These are phyloP conservation scores for Nymphalis io DNA, from an alignment of 1,140 invertebrate genomes.

Conservation along the genomic window DNA sequence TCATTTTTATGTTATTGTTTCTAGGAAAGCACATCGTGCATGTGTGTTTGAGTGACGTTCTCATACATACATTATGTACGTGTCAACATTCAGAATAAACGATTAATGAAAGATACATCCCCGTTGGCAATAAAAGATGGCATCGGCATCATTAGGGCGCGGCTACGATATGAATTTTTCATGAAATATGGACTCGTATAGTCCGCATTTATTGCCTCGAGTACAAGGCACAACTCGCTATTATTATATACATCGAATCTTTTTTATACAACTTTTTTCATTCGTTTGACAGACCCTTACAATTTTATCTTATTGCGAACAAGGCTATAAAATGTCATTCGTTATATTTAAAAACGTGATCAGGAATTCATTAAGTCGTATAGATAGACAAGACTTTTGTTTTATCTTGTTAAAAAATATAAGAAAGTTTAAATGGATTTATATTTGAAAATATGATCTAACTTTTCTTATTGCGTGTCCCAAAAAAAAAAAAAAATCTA, in stretches of 20 bases:
- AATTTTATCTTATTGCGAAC: constrained; percentile 62
- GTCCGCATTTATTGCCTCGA: constrained; percentile 53
- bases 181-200: constrained; percentile 72
- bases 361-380: constrained; percentile 53
- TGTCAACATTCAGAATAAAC: constrained; percentile 58
- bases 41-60: constrained; percentile 7
- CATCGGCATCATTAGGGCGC: constrained; percentile 72
- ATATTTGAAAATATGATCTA: not conserved
- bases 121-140: constrained; percentile 72
- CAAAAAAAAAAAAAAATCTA: not conserved
- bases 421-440: not conserved
- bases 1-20: constrained; percentile 7
- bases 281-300: constrained; percentile 45
- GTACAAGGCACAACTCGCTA: constrained; percentile 49
- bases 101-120: constrained; percentile 75
- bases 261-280: constrained; percentile 59
- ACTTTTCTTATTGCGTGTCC: not conserved
- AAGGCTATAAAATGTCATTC: constrained; percentile 58
- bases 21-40: not conserved
- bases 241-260: constrained; percentile 62
- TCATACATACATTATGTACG: constrained; percentile 28
- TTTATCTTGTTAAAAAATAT: not conserved
- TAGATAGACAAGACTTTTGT: not conserved
- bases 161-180: constrained; percentile 76
- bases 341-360: constrained; percentile 52